Conservation (phyloP, 2,113 vertebrate genomes). For the Lethenteron camtschaticum region DNA sequence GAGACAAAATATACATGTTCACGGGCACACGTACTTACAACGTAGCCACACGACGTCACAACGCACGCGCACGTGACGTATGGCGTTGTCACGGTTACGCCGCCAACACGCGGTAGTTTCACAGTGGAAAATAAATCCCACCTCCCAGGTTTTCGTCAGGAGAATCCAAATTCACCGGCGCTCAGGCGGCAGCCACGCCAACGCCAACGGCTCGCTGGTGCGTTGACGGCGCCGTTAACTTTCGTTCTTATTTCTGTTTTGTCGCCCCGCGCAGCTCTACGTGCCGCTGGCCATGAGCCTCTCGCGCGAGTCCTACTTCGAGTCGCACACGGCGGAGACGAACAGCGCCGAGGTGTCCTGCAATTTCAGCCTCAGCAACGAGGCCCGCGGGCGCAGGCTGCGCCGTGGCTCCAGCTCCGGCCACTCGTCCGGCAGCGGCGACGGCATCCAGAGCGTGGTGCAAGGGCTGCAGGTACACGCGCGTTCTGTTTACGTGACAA, state of each 20-base stretch:
- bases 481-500: too few relatives aligned
- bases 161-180: too few relatives aligned
- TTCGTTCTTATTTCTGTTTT: constrained; percentile 17
- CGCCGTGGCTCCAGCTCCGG: background rate
- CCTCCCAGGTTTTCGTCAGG: background rate
- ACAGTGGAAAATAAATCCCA: background rate
- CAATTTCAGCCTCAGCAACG: constrained; percentile 43
- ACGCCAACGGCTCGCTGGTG: constrained; percentile 13
- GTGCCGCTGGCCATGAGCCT: constrained; percentile 63
- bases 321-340: constrained; percentile 69
- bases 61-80: too few relatives aligned
- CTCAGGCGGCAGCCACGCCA: too few relatives aligned
- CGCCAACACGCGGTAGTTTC: too few relatives aligned
- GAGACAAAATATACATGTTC: too few relatives aligned
- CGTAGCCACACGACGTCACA: too few relatives aligned
- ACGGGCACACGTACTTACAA: too few relatives aligned
- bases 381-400: constrained; percentile 58
- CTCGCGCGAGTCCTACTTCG: constrained; percentile 67
- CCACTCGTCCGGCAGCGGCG: too few relatives aligned
- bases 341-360: constrained; percentile 74
- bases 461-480: too few relatives aligned
- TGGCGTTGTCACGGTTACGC: too few relatives aligned
- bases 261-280: constrained; percentile 47
- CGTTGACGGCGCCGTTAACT: constrained; percentile 20
- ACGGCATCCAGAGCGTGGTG: too few relatives aligned